Percentiles rank a stretch among this genome's conserved stretches.
phyloP scores from a whole-genome alignment of 1,140 invertebrate genomes.

The Aphidius ervi region DNA sequence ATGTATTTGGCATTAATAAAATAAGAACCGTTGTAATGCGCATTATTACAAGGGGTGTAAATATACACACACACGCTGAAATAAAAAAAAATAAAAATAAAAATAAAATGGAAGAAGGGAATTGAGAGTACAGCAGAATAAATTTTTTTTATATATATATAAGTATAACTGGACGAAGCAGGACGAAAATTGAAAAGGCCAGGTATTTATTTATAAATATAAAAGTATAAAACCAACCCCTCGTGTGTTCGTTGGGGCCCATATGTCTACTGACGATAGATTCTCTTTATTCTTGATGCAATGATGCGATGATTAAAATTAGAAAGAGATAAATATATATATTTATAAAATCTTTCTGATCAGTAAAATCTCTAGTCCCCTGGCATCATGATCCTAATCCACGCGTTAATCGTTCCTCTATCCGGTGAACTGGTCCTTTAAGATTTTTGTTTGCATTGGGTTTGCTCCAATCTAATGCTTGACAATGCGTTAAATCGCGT shows the following conservation, averaged over 20 bases:
- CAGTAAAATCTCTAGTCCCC: conserved; percentile 9
- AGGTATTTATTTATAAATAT: no score
- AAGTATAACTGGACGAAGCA: no score
- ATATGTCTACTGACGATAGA: no score
- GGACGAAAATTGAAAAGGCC: no score
- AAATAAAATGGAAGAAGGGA: conserved; percentile 4
- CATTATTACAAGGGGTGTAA: conserved; percentile 24
- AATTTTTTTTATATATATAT: no score
- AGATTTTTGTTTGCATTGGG: conserved; percentile 13
- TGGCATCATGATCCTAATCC: conserved; percentile 44
- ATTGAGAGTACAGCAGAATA: no score
- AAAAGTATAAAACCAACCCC: no score
- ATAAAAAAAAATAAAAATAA: neutral
- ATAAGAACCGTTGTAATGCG: conserved; percentile 48
- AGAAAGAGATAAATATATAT: neutral
- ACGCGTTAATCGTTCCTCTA: conserved; percentile 43
- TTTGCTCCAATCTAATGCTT: conserved; percentile 1
- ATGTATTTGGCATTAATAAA: conserved; percentile 37
- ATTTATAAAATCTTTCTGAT: conserved; percentile 1
- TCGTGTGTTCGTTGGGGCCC: no score
- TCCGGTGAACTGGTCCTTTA: conserved; percentile 27
- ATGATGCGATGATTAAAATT: neutral
- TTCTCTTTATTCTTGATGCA: no score
- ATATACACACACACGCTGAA: no score
- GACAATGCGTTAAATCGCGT: conserved; percentile 13